Evolutionary conservation across 2,113 vertebrate species (phyloP).

Genomic region (Alces alces): DNA sequence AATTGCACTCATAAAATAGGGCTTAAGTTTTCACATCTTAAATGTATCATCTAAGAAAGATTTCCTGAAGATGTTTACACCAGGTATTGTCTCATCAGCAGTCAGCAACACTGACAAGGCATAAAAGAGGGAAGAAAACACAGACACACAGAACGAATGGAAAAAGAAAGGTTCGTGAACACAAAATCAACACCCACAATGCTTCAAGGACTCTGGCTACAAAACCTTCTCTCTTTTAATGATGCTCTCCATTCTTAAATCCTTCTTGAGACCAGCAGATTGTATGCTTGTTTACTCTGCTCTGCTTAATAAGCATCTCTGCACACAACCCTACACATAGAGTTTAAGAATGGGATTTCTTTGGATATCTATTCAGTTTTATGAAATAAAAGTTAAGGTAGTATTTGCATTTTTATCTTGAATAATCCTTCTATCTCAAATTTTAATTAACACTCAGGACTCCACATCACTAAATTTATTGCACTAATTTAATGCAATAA

Average conservation of each 20-base stretch:
- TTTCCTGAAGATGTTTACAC: background rate
- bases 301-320: background rate
- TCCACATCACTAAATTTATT: background rate
- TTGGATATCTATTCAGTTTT: background rate
- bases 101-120: background rate
- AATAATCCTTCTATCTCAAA: background rate
- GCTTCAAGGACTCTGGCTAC: background rate
- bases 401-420: background rate
- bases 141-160: background rate
- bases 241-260: background rate
- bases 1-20: background rate
- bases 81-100: background rate
- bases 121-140: background rate
- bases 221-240: background rate
- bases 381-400: background rate
- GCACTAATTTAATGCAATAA: background rate
- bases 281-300: background rate
- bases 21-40: background rate
- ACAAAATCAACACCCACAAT: constrained; percentile 4
- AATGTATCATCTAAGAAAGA: constrained; percentile 41
- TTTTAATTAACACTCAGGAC: background rate
- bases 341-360: background rate
- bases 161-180: background rate
- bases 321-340: background rate
- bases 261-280: background rate